Evolutionary conservation across 2,888 invertebrate genomes (phyloP).

Genomic region (Agriopis aurantiaria): DNA sequence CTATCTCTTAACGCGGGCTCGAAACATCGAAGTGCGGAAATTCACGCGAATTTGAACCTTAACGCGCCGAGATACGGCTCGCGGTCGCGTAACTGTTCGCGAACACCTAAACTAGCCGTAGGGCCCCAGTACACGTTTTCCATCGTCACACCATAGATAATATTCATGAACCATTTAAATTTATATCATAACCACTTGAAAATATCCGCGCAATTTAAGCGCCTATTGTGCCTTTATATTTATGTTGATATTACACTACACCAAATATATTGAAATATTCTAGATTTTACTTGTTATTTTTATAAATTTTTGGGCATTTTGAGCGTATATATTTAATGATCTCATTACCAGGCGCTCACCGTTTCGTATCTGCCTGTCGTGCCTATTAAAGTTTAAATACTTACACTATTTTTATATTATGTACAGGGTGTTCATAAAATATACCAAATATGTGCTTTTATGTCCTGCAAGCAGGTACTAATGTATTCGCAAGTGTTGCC

Average conservation of each 20-base stretch:
- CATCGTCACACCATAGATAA: background rate
- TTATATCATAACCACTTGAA: background rate
- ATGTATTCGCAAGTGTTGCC: slow-evolving; percentile 78
- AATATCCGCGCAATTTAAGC: slow-evolving; percentile 21
- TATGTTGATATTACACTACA: slow-evolving; percentile 53
- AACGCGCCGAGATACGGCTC: no score
- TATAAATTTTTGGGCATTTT: slow-evolving; percentile 45
- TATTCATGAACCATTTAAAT: slow-evolving; percentile 13
- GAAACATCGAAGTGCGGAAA: no score
- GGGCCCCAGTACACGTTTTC: background rate
- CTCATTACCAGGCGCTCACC: slow-evolving; percentile 74
- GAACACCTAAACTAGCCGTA: background rate
- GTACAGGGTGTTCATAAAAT: slow-evolving; percentile 84
- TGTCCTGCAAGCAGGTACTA: slow-evolving; percentile 60
- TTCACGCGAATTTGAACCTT: no score
- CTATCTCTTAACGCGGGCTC: no score
- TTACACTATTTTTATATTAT: slow-evolving; percentile 80
- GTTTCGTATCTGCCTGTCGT: slow-evolving; percentile 74
- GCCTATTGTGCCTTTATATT: slow-evolving; percentile 58
- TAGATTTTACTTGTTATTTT: slow-evolving; percentile 41
- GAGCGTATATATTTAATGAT: slow-evolving; percentile 68
- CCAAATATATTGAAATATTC: slow-evolving; percentile 45
- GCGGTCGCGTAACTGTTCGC: no score
- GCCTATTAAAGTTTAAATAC: slow-evolving; percentile 68
- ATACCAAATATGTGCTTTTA: slow-evolving; percentile 85